phyloP scores from a whole-genome alignment of 2,113 vertebrate genomes.

The Notiomystis cincta region DNA sequence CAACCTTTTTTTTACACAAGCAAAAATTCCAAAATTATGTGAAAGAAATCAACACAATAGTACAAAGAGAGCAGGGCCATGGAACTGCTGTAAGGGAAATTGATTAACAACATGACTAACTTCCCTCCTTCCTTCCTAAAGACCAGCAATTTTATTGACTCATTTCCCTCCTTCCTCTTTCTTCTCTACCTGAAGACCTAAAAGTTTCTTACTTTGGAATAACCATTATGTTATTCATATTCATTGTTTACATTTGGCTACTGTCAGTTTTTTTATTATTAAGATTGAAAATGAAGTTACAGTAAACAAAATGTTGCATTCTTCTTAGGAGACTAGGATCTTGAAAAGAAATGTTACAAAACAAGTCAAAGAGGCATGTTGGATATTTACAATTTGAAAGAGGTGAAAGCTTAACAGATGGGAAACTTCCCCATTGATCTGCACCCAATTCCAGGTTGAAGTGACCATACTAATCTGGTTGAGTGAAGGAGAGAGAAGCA shows the following conservation, averaged over 20 bases:
- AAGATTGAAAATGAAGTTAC: neutral
- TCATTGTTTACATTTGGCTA: conserved; percentile 25
- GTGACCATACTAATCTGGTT: neutral
- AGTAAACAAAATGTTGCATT: conserved; percentile 7
- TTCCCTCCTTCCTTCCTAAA: conserved; percentile 58
- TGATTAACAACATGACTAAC: conserved; percentile 53
- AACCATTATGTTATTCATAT: conserved; percentile 21
- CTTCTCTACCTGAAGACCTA: conserved; percentile 30
- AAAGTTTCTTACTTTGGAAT: conserved; percentile 8
- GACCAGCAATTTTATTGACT: conserved; percentile 41
- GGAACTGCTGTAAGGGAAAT: conserved; percentile 32
- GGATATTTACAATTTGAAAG: neutral
- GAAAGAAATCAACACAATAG: conserved; percentile 10
- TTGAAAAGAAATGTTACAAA: neutral
- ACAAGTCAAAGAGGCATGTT: neutral
- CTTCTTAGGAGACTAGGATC: neutral
- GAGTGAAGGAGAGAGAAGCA: neutral
- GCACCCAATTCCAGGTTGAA: neutral
- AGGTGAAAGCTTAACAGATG: neutral
- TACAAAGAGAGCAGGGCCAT: neutral
- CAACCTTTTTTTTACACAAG: neutral
- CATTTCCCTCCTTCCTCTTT: conserved; percentile 64
- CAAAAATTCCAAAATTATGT: neutral
- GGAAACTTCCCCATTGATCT: neutral
- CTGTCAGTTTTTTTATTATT: neutral